Evolutionary conservation across 1,140 invertebrate genomes (phyloP), one percentile per base, ranked within the genome.

Genomic region (Drosophila suzukii): DNA sequence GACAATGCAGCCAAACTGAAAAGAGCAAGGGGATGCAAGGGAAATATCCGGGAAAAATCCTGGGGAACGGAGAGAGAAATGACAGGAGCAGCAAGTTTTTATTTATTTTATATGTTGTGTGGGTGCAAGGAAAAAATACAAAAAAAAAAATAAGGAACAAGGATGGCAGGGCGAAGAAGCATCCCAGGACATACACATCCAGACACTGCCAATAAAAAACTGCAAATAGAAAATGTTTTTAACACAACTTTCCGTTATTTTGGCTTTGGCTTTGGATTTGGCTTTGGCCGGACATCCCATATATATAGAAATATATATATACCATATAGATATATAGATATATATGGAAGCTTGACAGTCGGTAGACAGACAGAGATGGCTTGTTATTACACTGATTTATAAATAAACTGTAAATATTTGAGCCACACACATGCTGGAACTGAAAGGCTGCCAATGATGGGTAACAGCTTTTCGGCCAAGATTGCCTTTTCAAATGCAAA

Each of bases 341-440:
- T 50, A 27, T 32, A 46, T 20, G 17, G 17, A 11, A 13, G 63
- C 57, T 65, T 81, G 80, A 67, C 79, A 81, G 80, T 43, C 79
- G 65, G 70, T 61, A 62, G 72, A 75, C 75, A 76, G 41, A 43
- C 51, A 71, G 46, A 77, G 84, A 89, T 79, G 79, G 76, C 79
- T 89, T 89, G 83, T 88, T 88, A 88, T 88, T 89, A 88, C 83
- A 88, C 76, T 89, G 83, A 88, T 88, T 88, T 88, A 83, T 88
- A 88, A 88, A 88, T 83, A 88, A 88, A 88, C 71, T 88, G 84
- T 83, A 89, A 89, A 88, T 89, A 89, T 89, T 83, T 83, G 79
- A 79, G 61, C 55, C 66, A 57, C 43, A 60, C 68, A 66, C 58
- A 70, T 44, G 34, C 20, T 68, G 62, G 58, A 53, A 78, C 49